These are phyloP conservation scores for Anolis apletophallus DNA, from an alignment of 2,797 vertebrate species.

Conservation along the genomic window DNA sequence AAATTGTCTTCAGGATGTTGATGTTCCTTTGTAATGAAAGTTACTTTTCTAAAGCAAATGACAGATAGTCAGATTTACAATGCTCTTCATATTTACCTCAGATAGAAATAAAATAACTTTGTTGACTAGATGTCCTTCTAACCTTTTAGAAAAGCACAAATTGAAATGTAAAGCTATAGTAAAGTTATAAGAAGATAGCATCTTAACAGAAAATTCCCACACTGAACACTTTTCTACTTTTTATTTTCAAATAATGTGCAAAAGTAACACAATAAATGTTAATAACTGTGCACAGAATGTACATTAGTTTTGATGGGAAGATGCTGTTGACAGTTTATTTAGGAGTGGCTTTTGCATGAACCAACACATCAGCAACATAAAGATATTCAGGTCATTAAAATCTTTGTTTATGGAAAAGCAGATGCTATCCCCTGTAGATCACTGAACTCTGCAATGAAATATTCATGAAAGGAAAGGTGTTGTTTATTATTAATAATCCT, in stretches of 20 bases:
- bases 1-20: background rate
- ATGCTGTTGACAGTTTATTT: constrained; percentile 13
- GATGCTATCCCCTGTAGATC: constrained; percentile 37
- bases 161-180: too few species aligned
- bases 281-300: background rate
- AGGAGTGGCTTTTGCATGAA: background rate
- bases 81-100: background rate
- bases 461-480: background rate
- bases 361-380: constrained; percentile 37
- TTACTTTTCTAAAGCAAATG: background rate
- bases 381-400: constrained; percentile 50
- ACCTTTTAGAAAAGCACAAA: background rate
- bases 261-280: constrained; percentile 14
- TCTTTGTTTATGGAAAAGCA: constrained; percentile 42
- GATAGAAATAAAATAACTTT: background rate
- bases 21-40: background rate
- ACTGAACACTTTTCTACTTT: background rate
- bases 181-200: background rate
- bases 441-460: constrained; percentile 32
- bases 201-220: background rate
- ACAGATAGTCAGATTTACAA: background rate
- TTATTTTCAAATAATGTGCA: background rate
- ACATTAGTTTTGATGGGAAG: background rate
- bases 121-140: background rate
- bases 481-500: constrained; percentile 40